Base-by-base conservation (phyloP, 2,888 invertebrate genomes). In the Cosmopolites sordidus region DNA sequence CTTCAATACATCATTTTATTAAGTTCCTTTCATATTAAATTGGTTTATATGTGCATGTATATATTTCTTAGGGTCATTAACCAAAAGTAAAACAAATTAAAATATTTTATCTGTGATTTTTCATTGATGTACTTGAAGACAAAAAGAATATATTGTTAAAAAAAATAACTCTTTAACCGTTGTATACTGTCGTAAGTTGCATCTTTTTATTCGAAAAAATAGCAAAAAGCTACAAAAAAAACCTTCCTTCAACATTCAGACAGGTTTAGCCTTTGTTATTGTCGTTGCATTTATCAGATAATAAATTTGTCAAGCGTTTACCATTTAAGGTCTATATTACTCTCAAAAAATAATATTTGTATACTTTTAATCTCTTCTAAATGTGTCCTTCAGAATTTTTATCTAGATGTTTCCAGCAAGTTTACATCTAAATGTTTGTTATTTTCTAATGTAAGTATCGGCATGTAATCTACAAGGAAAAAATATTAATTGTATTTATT, bases 81-180 rank as follows among this genome's bases (percentile, higher is more conserved):
- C 5, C 33, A 33, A 33, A 33, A 3, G 22, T 22, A 22, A 33
- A 11, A 33, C 3, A 12, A 9, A 11, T 33, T 3, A 66, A 66
- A 64, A 66, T 63, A 66, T 67, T 67, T 67, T 68, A 62, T 67
- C 68, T 68, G 68, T 68, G 68, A 68, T 68, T 66, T 62, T 62
- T 59, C 63, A 66, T 63, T 66, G 53, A 48, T 57, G 57, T 57
- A 47, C 50, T 67, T 33, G 33, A 33, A 33, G 11, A 6, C 3
- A 12, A 33, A 12, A 33, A 12, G 3, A n/a, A 33, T 33, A 33
- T 9, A 33, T 12, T 33, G 12, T 33, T 12, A 8, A 22, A 22
- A 22, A 22, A 22, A 22, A 22, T 22, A 22, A n/a, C n/a, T n/a
- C n/a, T n/a, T n/a, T n/a, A n/a, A n/a, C 9, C 9, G 27, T 27